These are phyloP conservation scores for Charaxes varanes DNA, from an alignment of 1,140 invertebrate species.

Conservation along the genomic window DNA sequence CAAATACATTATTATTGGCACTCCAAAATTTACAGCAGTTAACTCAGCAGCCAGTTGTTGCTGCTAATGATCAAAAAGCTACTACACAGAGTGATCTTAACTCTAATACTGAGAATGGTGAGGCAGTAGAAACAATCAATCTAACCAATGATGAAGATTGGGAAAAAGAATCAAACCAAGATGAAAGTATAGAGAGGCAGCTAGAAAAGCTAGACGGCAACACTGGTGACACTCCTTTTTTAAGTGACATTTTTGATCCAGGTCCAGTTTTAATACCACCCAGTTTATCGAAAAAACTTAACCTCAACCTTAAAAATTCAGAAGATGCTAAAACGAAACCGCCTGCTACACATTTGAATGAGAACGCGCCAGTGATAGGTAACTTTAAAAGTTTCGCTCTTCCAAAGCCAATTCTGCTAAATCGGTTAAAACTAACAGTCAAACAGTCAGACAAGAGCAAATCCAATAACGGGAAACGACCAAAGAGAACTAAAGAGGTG, in stretches of 20 bases:
- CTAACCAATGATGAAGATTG: constrained; percentile 65
- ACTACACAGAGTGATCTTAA: constrained; percentile 15
- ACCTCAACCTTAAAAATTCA: constrained; percentile 35
- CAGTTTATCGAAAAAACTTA: constrained; percentile 42
- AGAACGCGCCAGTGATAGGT: constrained; percentile 57
- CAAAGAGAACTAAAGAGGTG: constrained; percentile 53
- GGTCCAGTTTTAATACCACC: constrained; percentile 48
- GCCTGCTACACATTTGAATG: constrained; percentile 31
- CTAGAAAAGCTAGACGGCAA: constrained; percentile 50
- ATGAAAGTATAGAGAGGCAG: constrained; percentile 55
- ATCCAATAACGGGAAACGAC: constrained; percentile 30
- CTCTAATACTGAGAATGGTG: constrained; percentile 13
- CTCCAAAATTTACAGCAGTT: constrained; percentile 60
- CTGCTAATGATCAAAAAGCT: constrained; percentile 6
- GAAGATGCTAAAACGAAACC: constrained; percentile 29
- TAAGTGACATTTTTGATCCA: constrained; percentile 71
- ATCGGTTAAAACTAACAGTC: constrained; percentile 62
- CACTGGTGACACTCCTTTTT: constrained; percentile 59
- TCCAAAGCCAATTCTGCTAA: constrained; percentile 68
- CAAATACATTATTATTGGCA: constrained; percentile 50
- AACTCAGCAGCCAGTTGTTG: constrained; percentile 14
- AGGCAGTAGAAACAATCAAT: constrained; percentile 56
- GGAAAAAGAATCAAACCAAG: constrained; percentile 60
- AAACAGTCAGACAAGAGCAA: constrained; percentile 51
- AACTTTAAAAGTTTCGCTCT: constrained; percentile 72